Percentiles rank a stretch among this genome's conserved stretches.
phyloP scores from a whole-genome alignment of 2,888 invertebrate genomes.

The Lordiphosa andalusiaca region DNA sequence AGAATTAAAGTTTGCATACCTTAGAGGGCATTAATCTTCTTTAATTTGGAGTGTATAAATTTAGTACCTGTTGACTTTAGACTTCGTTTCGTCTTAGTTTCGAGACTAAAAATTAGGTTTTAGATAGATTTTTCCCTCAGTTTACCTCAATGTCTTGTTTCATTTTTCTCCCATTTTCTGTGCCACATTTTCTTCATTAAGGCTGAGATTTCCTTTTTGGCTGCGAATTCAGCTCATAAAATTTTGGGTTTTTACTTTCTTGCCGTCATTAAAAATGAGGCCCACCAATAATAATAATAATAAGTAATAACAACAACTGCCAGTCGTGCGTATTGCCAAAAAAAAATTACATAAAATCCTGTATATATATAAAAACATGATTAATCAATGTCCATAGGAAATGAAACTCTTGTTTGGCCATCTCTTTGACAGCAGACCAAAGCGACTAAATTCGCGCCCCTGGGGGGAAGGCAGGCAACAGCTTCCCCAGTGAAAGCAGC shows the following conservation, averaged over 20 bases:
- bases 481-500: constrained; percentile 54
- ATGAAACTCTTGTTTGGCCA: constrained; percentile 44
- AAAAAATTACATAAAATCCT: constrained; percentile 20
- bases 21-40: no score
- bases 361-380: constrained; percentile 62
- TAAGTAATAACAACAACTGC: constrained; percentile 15
- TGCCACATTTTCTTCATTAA: no score
- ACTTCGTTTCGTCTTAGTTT: no score
- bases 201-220: background rate
- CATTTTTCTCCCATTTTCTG: no score
- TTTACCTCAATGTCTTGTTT: no score
- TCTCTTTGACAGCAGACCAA: constrained; percentile 59
- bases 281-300: constrained; percentile 47
- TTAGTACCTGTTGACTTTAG: no score
- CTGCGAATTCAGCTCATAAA: constrained; percentile 4
- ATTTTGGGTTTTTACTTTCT: constrained; percentile 29
- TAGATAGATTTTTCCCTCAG: no score
- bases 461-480: constrained; percentile 44
- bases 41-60: no score
- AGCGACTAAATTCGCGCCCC: constrained; percentile 52
- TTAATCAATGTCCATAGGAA: constrained; percentile 74
- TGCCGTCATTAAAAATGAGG: constrained; percentile 53
- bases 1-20: no score
- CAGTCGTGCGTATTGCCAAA: constrained; percentile 55
- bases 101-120: no score